Evolutionary conservation across 2,113 vertebrate species (phyloP).

Genomic region (Carassius auratus): DNA sequence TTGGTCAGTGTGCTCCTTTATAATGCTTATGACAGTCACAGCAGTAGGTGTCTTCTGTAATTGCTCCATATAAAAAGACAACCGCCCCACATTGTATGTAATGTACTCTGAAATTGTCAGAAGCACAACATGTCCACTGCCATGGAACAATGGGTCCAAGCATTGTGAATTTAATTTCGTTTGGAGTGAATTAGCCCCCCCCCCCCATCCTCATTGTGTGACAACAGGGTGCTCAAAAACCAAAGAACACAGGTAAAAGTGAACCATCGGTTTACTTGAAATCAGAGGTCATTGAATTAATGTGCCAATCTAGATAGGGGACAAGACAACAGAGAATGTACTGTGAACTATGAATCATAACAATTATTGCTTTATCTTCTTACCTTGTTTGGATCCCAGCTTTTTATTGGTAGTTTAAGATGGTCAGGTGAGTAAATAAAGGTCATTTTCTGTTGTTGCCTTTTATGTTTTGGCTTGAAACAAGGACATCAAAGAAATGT

Average conservation of each 20-base stretch:
- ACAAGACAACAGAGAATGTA: background rate
- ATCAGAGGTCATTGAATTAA: constrained; percentile 29
- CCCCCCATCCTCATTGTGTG: background rate
- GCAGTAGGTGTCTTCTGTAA: constrained; percentile 67
- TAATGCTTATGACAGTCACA: constrained; percentile 57
- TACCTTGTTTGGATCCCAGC: background rate
- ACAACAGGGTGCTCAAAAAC: constrained; percentile 14
- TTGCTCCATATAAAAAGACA: constrained; percentile 72
- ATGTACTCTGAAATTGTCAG: constrained; percentile 72
- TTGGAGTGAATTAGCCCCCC: too few species aligned
- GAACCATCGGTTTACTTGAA: background rate
- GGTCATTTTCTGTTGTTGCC: background rate
- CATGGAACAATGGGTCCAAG: constrained; percentile 58
- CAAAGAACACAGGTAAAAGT: constrained; percentile 30
- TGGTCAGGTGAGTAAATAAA: constrained; percentile 37
- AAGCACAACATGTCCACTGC: constrained; percentile 66
- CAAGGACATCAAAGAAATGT: background rate
- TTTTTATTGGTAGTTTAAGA: constrained; percentile 27
- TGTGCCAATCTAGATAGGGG: background rate
- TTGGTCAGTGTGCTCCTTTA: constrained; percentile 39
- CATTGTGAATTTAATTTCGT: constrained; percentile 48
- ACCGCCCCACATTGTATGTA: constrained; percentile 69
- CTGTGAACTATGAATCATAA: background rate
- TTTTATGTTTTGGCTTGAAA: background rate
- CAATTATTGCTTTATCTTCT: background rate